A percentile compares a stretch with the other conserved stretches of the same genome.
These are phyloP conservation scores for Brachionichthys hirsutus DNA, from an alignment of 2,113 vertebrate genomes.

Conservation along the genomic window DNA sequence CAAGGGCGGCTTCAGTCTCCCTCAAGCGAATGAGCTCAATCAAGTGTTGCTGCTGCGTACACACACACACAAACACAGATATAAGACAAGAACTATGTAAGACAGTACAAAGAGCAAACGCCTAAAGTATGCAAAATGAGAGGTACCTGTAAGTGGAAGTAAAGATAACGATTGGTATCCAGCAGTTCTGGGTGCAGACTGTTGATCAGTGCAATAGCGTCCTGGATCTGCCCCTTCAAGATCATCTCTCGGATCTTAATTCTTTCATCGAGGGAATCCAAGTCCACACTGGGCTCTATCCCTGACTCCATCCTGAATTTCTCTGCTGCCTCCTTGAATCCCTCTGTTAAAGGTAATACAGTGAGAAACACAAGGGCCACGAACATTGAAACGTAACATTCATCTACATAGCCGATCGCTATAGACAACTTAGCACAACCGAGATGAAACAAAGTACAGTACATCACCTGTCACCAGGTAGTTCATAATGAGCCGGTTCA, in stretches of 20 bases:
- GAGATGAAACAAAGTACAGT: background rate
- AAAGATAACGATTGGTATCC: conserved; percentile 97
- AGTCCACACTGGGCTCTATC: conserved; percentile 94
- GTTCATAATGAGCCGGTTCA: conserved; percentile 99
- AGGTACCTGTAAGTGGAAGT: conserved; percentile 93
- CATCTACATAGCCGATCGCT: background rate
- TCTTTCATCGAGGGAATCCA: conserved; percentile 94
- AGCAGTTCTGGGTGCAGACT: conserved; percentile 96
- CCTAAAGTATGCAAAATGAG: background rate
- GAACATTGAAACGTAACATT: background rate
- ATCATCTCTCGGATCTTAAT: conserved; percentile 99
- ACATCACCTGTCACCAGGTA: conserved; percentile 91
- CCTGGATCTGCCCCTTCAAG: conserved; percentile 95
- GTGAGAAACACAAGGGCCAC: background rate
- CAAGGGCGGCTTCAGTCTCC: conserved; percentile 94
- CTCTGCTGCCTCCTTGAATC: conserved; percentile 98
- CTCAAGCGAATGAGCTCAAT: conserved; percentile 97
- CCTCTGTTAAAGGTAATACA: conserved; percentile 80
- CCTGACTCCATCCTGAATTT: conserved; percentile 98
- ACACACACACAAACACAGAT: background rate
- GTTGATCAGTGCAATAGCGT: conserved; percentile 94
- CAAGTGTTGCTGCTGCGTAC: conserved; percentile 91
- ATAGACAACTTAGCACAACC: background rate
- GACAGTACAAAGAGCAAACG: background rate
- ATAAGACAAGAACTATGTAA: background rate